Evolutionary conservation across 1,140 invertebrate species (phyloP).

Genomic region (Sarcophaga bullata): DNA sequence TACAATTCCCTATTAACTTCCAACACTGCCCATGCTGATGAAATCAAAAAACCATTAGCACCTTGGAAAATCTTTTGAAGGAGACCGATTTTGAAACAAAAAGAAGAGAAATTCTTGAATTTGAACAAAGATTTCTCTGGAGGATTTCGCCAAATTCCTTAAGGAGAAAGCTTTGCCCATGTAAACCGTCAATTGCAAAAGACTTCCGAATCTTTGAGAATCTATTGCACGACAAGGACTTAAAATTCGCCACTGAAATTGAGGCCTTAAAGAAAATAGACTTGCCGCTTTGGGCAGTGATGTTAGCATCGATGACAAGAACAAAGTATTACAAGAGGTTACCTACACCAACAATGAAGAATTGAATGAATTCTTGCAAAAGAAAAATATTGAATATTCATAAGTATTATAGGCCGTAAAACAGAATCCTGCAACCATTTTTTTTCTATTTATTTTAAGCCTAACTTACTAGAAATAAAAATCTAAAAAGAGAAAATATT

Average conservation of each 20-base stretch:
- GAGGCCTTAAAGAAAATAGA: slow-evolving; percentile 47
- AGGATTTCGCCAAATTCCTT: slow-evolving; percentile 50
- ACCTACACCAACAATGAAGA: slow-evolving; percentile 49
- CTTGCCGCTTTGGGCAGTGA: slow-evolving; percentile 44
- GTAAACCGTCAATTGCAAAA: slow-evolving; percentile 49
- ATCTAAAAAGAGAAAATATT: too few relatives aligned
- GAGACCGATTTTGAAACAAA: slow-evolving; percentile 49
- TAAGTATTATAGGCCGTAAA: not conserved
- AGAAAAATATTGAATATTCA: slow-evolving; percentile 49
- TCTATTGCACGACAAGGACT: slow-evolving; percentile 41
- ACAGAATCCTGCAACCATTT: too few relatives aligned
- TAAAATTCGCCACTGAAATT: slow-evolving; percentile 48
- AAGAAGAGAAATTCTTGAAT: slow-evolving; percentile 46
- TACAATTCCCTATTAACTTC: slow-evolving; percentile 46
- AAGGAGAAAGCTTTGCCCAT: slow-evolving; percentile 49
- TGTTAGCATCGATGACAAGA: slow-evolving; percentile 49
- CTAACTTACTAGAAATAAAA: too few relatives aligned
- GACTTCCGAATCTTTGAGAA: slow-evolving; percentile 48
- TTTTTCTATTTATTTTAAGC: too few relatives aligned
- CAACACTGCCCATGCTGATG: slow-evolving; percentile 43
- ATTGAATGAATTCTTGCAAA: slow-evolving; percentile 49
- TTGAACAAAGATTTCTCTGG: slow-evolving; percentile 50
- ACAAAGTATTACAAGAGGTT: slow-evolving; percentile 49
- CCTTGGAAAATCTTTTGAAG: slow-evolving; percentile 47
- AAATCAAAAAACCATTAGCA: slow-evolving; percentile 49